Evolutionary conservation across 2,113 vertebrate species (phyloP).

Genomic region (human): DNA sequence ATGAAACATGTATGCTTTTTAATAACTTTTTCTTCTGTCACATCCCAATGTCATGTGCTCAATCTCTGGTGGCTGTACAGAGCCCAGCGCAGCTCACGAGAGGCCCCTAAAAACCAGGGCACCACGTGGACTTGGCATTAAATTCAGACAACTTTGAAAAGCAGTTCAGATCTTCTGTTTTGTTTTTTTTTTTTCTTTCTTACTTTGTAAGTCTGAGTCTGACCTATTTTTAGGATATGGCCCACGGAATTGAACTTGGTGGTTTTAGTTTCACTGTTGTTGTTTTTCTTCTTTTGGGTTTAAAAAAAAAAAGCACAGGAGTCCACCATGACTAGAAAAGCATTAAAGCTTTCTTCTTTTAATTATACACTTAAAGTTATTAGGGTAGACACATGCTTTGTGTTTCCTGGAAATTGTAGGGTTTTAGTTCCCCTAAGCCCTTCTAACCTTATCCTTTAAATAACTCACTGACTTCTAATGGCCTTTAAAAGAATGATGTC

Average conservation of each 20-base stretch:
- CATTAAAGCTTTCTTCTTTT: slow-evolving; percentile 70
- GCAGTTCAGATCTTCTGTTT: slow-evolving; percentile 73
- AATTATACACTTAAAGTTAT: slow-evolving; percentile 56
- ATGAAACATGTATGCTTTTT: slow-evolving; percentile 38
- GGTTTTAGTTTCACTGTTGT: slow-evolving; percentile 80
- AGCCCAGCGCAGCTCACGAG: slow-evolving; percentile 65
- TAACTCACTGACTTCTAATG: slow-evolving; percentile 44
- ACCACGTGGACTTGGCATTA: slow-evolving; percentile 77
- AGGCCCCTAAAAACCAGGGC: slow-evolving; percentile 59
- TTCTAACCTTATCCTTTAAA: slow-evolving; percentile 64
- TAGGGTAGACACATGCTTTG: slow-evolving; percentile 62
- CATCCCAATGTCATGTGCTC: slow-evolving; percentile 31
- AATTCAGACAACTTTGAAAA: slow-evolving; percentile 80
- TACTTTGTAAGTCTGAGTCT: slow-evolving; percentile 74
- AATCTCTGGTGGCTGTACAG: slow-evolving; percentile 60
- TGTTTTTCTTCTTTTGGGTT: slow-evolving; percentile 81
- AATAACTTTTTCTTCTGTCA: neutral
- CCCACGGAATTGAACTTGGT: slow-evolving; percentile 69
- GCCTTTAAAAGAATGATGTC: slow-evolving; percentile 49
- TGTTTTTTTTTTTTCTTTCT: slow-evolving; percentile 53
- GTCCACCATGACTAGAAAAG: slow-evolving; percentile 21
- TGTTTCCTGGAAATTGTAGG: slow-evolving; percentile 72
- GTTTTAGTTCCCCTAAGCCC: slow-evolving; percentile 50
- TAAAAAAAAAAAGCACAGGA: slow-evolving; percentile 56
- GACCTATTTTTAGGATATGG: slow-evolving; percentile 85